phyloP scores from a whole-genome alignment of 2,888 invertebrate genomes.

The Drosophila neotestacea region DNA sequence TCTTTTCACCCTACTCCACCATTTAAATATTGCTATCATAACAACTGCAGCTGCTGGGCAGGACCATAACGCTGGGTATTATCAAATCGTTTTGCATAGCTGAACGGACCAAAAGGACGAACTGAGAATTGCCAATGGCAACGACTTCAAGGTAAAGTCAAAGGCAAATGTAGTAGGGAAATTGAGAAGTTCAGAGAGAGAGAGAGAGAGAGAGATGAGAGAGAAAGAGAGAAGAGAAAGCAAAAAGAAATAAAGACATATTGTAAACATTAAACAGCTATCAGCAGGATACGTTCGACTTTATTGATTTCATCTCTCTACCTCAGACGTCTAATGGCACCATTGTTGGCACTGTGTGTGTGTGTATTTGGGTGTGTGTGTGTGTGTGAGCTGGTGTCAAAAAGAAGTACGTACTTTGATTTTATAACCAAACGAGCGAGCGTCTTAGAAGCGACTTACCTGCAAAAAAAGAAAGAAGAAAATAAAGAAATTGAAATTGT shows the following conservation, averaged over 20 bases:
- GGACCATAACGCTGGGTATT: conserved; percentile 68
- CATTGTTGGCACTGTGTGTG: conserved; percentile 34
- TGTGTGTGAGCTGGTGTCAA: conserved; percentile 50
- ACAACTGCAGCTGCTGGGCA: conserved; percentile 69
- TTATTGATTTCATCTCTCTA: conserved; percentile 74
- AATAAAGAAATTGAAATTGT: conserved; percentile 73
- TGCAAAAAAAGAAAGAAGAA: conserved; percentile 50
- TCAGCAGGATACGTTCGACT: conserved; percentile 79
- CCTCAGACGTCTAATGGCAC: conserved; percentile 44
- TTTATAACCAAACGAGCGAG: conserved; percentile 72
- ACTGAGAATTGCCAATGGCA: conserved; percentile 30
- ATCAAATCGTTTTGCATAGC: conserved; percentile 72
- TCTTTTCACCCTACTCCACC: neutral
- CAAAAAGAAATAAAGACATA: conserved; percentile 76
- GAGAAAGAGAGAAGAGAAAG: neutral
- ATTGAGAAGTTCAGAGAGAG: neutral
- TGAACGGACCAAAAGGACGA: conserved; percentile 11
- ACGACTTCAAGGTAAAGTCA: conserved; percentile 70
- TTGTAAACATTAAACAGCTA: conserved; percentile 81
- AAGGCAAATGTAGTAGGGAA: conserved; percentile 58
- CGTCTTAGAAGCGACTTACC: conserved; percentile 63
- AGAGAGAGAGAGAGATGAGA: neutral
- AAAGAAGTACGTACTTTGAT: conserved; percentile 77
- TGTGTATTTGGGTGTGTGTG: conserved; percentile 12
- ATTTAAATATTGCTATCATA: conserved; percentile 68